Conservation (phyloP, 2,113 vertebrate genomes). For the Odocoileus hemionus region DNA sequence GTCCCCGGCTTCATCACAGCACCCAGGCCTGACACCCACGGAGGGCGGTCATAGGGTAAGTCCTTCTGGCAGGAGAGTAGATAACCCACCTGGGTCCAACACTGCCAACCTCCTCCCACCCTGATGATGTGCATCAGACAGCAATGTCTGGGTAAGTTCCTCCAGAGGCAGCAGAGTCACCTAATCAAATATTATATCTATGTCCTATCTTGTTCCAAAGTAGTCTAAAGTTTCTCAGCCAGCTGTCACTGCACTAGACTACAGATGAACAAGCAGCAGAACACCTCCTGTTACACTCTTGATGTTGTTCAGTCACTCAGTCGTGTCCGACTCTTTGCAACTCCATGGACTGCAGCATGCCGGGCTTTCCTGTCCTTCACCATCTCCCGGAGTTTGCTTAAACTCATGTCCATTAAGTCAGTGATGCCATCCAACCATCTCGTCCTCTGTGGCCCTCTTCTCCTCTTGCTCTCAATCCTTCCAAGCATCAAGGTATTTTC, state of each 20-base stretch:
- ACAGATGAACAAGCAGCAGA: background rate
- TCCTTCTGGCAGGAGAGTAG: background rate
- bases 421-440: background rate
- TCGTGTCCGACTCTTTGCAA: background rate
- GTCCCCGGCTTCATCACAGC: background rate
- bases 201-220: constrained; percentile 1
- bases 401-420: background rate
- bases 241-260: background rate
- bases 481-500: background rate
- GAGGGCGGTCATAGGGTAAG: background rate
- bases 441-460: no score
- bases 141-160: background rate
- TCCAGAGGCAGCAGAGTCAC: background rate
- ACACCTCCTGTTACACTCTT: background rate
- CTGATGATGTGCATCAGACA: background rate
- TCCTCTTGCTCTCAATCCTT: background rate
- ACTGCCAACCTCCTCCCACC: background rate
- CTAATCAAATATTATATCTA: constrained; percentile 21
- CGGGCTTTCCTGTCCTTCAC: background rate
- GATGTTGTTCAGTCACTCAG: background rate
- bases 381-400: background rate
- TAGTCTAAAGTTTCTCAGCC: constrained; percentile 20
- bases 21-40: background rate
- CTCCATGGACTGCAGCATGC: background rate
- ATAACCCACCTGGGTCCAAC: background rate